Base-by-base conservation (phyloP, 37 sponge, comb jelly and placozoan species). In the Haliclona indistincta region DNA sequence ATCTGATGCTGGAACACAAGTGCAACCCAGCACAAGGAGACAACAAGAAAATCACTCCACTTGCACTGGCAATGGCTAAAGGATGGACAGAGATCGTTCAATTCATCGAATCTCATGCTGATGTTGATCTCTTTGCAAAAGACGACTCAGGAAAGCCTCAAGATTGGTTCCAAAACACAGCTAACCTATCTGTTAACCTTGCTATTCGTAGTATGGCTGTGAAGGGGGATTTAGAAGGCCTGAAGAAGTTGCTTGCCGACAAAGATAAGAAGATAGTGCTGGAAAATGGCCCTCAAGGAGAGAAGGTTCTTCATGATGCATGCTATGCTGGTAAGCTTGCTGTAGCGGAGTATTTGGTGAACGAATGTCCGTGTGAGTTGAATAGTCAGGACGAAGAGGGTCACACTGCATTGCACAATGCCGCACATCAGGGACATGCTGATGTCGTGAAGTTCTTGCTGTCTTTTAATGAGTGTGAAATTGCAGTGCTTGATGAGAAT, bases 41-140 rank as follows among this genome's bases (percentile, higher is more conserved):
- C 32, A 52, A 49, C 7, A 55, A 68, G 7, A 58, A 38, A 10
- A 76, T 53, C 63, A 79, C 84, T 38, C 65, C 71, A n/a, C n/a
- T n/a, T n/a, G n/a, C n/a, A n/a, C 41, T 77, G 0, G 94, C 94
- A 0, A 67, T 77, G 17, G 56, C 71, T 38, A 83, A 71, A 49
- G 94, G 90, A n/a, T 34, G 73, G 43, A 29, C 70, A n/a, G 84
- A 90, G 19, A 81, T 84, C 11, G 79, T 78, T 22, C 64, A 83
- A 49, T 43, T 85, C 39, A 49, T 85, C 38, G 71, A 71, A 54
- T n/a, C n/a, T n/a, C n/a, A n/a, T n/a, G n/a, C n/a, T n/a, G n/a
- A n/a, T n/a, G n/a, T n/a, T n/a, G n/a, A n/a, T n/a, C n/a, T n/a
- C n/a, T n/a, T n/a, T n/a, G n/a, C n/a, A n/a, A n/a, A n/a, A n/a